These are phyloP conservation scores for Helicoverpa armigera DNA, from an alignment of 1,140 invertebrate species.

Conservation along the genomic window DNA sequence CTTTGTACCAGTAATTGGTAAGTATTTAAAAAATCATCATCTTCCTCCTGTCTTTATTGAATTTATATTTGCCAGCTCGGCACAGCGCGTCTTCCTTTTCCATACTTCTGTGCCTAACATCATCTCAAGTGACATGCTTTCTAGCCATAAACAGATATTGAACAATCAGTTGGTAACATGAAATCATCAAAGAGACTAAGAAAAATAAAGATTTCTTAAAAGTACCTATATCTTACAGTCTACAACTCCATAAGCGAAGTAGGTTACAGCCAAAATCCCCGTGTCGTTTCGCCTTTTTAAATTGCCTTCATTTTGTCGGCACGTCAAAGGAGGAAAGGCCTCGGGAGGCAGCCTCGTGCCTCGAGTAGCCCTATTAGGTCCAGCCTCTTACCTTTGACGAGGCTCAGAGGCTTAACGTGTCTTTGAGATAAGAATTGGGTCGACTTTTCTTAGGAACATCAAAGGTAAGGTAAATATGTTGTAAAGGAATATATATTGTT, in stretches of 20 bases:
- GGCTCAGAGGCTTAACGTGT: constrained; percentile 66
- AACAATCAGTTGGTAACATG: too few species aligned
- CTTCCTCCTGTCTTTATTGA: too few species aligned
- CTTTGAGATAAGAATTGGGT: constrained; percentile 82
- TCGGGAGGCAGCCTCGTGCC: constrained; percentile 64
- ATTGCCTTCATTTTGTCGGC: constrained; percentile 75
- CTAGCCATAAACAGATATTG: too few species aligned
- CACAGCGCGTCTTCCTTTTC: too few species aligned
- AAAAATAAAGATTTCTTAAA: too few species aligned
- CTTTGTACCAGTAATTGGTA: too few species aligned
- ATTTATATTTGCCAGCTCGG: too few species aligned
- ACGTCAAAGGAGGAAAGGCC: constrained; percentile 73
- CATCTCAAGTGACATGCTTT: too few species aligned
- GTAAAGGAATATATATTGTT: constrained; percentile 55
- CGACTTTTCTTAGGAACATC: constrained; percentile 71
- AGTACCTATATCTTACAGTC: not conserved
- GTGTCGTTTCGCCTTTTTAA: constrained; percentile 62
- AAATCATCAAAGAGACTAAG: too few species aligned
- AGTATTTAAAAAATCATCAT: too few species aligned
- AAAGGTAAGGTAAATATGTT: constrained; percentile 61
- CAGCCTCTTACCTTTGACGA: constrained; percentile 77
- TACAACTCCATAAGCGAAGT: not conserved
- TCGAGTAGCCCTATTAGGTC: constrained; percentile 79
- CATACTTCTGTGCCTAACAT: too few species aligned
- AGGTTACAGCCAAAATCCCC: constrained; percentile 39